Evolutionary conservation across 2,888 invertebrate species (phyloP).

Genomic region (Aethes cnicana): DNA sequence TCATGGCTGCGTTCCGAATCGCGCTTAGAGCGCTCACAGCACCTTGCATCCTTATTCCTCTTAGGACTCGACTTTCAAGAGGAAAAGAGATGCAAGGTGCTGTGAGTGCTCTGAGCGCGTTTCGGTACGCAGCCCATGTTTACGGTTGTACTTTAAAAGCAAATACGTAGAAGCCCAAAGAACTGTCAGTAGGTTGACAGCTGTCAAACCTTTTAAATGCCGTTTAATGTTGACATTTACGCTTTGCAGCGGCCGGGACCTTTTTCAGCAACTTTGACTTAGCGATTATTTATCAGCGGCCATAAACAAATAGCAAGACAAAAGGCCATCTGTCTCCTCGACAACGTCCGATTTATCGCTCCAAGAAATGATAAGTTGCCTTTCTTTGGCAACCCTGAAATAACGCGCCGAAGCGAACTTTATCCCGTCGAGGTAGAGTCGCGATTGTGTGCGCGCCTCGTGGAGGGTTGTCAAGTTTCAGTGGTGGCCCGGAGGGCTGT

Average conservation of each 20-base stretch:
- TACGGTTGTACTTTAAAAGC: not conserved
- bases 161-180: not conserved
- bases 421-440: not conserved
- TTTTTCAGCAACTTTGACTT: conserved; percentile 26
- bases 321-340: conserved; percentile 27
- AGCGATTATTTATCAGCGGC: conserved; percentile 27
- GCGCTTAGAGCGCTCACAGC: no score
- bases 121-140: no score
- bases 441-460: not conserved
- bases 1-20: no score
- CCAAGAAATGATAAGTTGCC: conserved; percentile 28
- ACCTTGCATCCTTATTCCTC: no score
- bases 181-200: not conserved
- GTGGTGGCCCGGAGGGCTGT: conserved; percentile 19
- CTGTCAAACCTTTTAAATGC: not conserved
- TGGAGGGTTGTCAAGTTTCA: conserved; percentile 20
- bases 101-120: no score
- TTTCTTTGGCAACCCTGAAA: conserved; percentile 22
- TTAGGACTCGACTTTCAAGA: no score
- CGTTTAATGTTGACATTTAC: not conserved
- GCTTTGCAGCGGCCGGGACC: conserved; percentile 1
- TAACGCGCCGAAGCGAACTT: not conserved
- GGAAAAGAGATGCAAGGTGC: no score
- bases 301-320: conserved; percentile 30
- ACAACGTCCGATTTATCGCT: conserved; percentile 28